Evolutionary conservation across 2,113 vertebrate species (phyloP).

Genomic region (Myanophis thanlyinensis): DNA sequence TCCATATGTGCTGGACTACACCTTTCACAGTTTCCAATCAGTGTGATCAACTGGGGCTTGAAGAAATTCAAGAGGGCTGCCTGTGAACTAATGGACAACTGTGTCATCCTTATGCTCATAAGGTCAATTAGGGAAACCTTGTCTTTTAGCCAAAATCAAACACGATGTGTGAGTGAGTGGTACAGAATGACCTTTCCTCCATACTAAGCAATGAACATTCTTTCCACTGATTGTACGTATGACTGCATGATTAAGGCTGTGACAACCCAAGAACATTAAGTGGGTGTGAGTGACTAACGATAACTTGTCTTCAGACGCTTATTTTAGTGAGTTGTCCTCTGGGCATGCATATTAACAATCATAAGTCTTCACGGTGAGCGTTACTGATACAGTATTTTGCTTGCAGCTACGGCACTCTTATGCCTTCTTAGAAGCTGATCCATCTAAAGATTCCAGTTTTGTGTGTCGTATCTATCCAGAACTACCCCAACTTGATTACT

Average conservation of each 20-base stretch:
- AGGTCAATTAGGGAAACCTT: conserved; percentile 38
- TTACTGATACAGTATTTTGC: conserved; percentile 17
- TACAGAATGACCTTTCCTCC: conserved; percentile 26
- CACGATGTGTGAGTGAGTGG: conserved; percentile 25
- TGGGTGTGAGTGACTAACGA: conserved; percentile 41
- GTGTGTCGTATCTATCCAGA: conserved; percentile 31
- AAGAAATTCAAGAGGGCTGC: background rate
- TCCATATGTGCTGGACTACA: background rate
- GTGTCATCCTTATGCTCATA: background rate
- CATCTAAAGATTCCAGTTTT: background rate
- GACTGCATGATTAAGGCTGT: conserved; percentile 1
- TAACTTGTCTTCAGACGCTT: conserved; percentile 34
- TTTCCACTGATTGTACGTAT: conserved; percentile 50
- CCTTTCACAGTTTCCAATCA: background rate
- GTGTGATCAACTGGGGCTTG: background rate
- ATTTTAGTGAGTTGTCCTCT: conserved; percentile 32
- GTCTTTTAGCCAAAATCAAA: conserved; percentile 33
- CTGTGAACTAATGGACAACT: background rate
- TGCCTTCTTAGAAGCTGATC: rapidly evolving
- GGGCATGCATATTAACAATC: conserved; percentile 3
- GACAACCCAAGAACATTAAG: conserved; percentile 34
- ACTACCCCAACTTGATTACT: conserved; percentile 20
- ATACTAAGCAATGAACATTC: conserved; percentile 52
- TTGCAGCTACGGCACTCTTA: background rate
- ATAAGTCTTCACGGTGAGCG: conserved; percentile 44